Evolutionary conservation across 2,113 vertebrate species (phyloP).

Genomic region (Chionomys nivalis): DNA sequence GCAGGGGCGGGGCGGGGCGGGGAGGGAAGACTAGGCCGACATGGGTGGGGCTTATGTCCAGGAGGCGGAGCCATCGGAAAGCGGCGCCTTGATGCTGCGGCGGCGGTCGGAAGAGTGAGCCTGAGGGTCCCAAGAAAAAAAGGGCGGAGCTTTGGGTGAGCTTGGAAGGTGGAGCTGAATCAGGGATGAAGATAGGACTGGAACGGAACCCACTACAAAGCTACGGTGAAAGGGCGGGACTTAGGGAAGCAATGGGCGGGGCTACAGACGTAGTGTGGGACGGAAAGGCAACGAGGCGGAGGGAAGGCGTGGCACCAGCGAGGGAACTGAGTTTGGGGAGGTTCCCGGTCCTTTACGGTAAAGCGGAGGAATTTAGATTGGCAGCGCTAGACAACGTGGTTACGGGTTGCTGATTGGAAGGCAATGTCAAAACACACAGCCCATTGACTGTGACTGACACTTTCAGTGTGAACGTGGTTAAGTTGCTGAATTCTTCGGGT

Average conservation of each 20-base stretch:
- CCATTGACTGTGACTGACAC: neutral
- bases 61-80: neutral
- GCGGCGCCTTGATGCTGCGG: neutral
- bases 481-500: neutral
- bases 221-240: neutral
- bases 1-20: neutral
- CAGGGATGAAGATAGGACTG: neutral
- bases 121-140: neutral
- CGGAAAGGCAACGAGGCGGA: neutral
- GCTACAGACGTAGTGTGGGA: neutral
- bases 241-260: neutral
- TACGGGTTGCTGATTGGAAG: neutral
- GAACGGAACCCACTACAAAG: neutral
- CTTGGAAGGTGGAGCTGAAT: neutral
- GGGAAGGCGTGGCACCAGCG: neutral
- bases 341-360: neutral
- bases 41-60: neutral
- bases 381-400: neutral
- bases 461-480: conserved; percentile 9
- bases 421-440: neutral
- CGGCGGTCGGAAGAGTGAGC: neutral
- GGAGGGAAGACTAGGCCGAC: neutral
- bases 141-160: neutral
- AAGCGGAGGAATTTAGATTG: neutral
- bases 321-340: neutral